Evolutionary conservation across 2,113 vertebrate genomes (phyloP), one percentile per base, ranked within the genome.

Genomic region (Malaclemys terrapin): DNA sequence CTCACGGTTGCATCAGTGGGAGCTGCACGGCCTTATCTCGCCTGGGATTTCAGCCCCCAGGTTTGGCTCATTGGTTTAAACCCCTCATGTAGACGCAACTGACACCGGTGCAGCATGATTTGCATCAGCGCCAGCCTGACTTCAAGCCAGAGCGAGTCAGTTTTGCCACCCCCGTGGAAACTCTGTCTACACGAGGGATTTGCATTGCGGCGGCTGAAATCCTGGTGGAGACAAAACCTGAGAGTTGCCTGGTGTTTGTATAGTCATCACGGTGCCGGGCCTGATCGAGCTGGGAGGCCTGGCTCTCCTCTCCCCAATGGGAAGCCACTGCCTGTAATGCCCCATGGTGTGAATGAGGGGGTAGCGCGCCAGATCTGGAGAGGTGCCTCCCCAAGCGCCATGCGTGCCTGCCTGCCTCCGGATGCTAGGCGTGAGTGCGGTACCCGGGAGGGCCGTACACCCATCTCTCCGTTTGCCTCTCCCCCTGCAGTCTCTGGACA

Each of bases 401-500:
- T 50, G 49, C 4, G 49, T 50, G 49, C 52, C 52, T 53, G 52
- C 6, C 52, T 53, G 52, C 17, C 52, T 53, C 56, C 25, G 20
- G n/a, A 16, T 38, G 7, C 38, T 10, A 45, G 72, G 72, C 10
- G 2, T 22, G n/a, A 11, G n/a, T 22, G 22, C 24, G 45, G 38
- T 22, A 25, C 11, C 72, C 22, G 24, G 5, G 22, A 76, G 38
- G 75, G 53, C 82, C 76, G 38, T 84, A 13, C 72, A 72, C 82
- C 82, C 72, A 25, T 42, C 9, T 35, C 38, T 31, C 56, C 65
- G 10, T n/a, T 72, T 78, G 79, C 95, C 49, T 90, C n/a, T 84
- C 96, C 59, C 94, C 6, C 90, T 89, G 3, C 96, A 99, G 99
- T 99, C 99, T 90, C 97, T 99, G 98, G 99, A 99, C 83, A 99